Evolutionary conservation across 2,113 vertebrate species (phyloP), one percentile per base, ranked within the genome.

Genomic region (Spea bombifrons): DNA sequence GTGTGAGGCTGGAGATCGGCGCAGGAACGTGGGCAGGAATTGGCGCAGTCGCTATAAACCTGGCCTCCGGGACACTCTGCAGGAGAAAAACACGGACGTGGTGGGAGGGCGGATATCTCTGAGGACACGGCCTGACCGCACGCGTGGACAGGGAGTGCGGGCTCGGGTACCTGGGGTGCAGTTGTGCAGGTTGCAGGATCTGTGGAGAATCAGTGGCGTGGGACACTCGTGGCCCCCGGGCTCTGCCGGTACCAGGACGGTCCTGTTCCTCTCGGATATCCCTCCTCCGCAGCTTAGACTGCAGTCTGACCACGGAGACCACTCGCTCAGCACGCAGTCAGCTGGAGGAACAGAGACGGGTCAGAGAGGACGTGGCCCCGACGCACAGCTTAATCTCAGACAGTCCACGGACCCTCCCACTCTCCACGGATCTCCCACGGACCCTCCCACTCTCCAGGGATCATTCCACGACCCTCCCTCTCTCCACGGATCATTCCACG

Each of bases 251-350:
- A 71, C 77, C 0, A 92, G 84, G 71, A 90, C 64, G 0, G 81
- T 88, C 83, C 94, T 92, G 81, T 83, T 90, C 16, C 88, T 88
- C 81, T 87, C 10, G 0, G 89, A 88, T 77, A 85, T 52, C 4
- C 93, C 92, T 0, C 92, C 92, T 0, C 86, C 90, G 81, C 93
- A 93, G 3, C 90, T 84, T 83, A 84, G 71, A 0, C 92, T 94
- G 87, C 94, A 95, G 53, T 88, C 83, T 16, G 87, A 93, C 94
- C 94, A 95, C 1, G 84, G 30, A 0, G 92, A 92, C 94, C 94
- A 94, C 2, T 88, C 83, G 6, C 93, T 91, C 75, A 94, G 16
- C 61, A 86, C 82, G 84, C 93, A 94, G 6, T 70, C 85, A 43
- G 4, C 94, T 94, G 80, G 5, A 13, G 1, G 10, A 57, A 3